A percentile compares a stretch with the other conserved stretches of the same genome.
Evolutionary conservation across 2,797 vertebrate species (phyloP).

Genomic region (Meriones psammophilus): DNA sequence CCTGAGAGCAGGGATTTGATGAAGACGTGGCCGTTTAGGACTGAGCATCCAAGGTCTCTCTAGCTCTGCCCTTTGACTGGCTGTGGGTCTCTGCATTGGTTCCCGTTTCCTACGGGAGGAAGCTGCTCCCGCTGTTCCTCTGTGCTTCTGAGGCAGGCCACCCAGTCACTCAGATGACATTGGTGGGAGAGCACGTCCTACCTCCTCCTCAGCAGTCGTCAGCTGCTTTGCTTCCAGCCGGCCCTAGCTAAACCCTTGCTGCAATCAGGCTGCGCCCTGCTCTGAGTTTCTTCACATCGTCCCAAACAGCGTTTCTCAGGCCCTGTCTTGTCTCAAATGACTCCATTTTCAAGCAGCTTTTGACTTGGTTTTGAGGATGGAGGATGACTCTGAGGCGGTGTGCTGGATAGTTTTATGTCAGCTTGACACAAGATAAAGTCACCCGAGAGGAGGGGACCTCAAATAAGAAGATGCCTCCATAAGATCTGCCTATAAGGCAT

Average conservation of each 20-base stretch:
- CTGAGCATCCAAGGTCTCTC: neutral
- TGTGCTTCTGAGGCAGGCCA: neutral
- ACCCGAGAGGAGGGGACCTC: too few relatives aligned
- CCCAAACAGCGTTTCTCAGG: neutral
- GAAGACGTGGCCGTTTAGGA: neutral
- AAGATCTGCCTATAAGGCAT: too few relatives aligned
- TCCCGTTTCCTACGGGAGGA: neutral
- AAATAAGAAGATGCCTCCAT: too few relatives aligned
- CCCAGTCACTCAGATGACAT: neutral
- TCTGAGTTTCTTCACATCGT: neutral
- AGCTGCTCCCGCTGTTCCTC: neutral
- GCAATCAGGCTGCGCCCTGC: neutral
- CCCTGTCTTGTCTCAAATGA: neutral
- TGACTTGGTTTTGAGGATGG: neutral
- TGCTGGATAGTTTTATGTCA: neutral
- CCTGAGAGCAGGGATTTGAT: neutral
- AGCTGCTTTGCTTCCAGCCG: neutral
- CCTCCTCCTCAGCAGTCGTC: neutral
- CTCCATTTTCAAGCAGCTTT: neutral
- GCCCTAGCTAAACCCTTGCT: neutral
- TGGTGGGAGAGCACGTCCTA: too few relatives aligned
- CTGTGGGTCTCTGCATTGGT: neutral
- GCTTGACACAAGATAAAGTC: too few relatives aligned
- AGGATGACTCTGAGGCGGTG: neutral
- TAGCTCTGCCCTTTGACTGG: neutral